phyloP scores from a whole-genome alignment of 2,888 invertebrate genomes.

The Synanthedon tipuliformis region DNA sequence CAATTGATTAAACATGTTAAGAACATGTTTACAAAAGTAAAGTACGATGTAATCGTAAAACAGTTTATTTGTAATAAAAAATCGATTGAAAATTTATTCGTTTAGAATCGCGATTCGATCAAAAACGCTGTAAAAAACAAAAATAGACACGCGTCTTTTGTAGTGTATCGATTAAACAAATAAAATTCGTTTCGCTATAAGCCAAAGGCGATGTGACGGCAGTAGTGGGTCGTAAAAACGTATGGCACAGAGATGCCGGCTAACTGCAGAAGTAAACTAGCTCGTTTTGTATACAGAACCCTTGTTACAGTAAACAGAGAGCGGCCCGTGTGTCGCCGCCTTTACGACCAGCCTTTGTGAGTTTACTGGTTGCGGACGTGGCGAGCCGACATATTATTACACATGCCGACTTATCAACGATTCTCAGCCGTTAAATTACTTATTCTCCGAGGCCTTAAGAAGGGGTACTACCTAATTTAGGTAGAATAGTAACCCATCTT shows the following conservation, averaged over 20 bases:
- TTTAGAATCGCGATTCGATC: constrained; percentile 45
- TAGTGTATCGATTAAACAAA: constrained; percentile 68
- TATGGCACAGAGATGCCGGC: constrained; percentile 66
- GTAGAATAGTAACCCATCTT: too few relatives aligned
- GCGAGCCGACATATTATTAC: constrained; percentile 12
- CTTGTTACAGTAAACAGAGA: constrained; percentile 62
- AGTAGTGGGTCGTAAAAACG: constrained; percentile 60
- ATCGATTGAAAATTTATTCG: constrained; percentile 43
- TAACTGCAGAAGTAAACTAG: constrained; percentile 62
- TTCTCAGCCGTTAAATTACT: too few relatives aligned
- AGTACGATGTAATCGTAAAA: constrained; percentile 61
- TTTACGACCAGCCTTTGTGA: constrained; percentile 60
- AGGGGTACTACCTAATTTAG: too few relatives aligned
- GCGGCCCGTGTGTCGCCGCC: constrained; percentile 62
- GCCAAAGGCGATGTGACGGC: constrained; percentile 59
- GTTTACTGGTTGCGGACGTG: constrained; percentile 47
- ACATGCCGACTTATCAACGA: too few relatives aligned
- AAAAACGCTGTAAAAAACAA: constrained; percentile 52
- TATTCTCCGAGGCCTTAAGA: too few relatives aligned
- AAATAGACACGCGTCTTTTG: constrained; percentile 61
- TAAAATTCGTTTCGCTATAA: constrained; percentile 58
- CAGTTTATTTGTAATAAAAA: constrained; percentile 58
- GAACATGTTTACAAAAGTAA: constrained; percentile 48
- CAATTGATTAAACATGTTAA: constrained; percentile 29
- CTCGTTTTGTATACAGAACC: constrained; percentile 62